Evolutionary conservation across 2,888 invertebrate genomes (phyloP).

Genomic region (Drosophila kokeensis): DNA sequence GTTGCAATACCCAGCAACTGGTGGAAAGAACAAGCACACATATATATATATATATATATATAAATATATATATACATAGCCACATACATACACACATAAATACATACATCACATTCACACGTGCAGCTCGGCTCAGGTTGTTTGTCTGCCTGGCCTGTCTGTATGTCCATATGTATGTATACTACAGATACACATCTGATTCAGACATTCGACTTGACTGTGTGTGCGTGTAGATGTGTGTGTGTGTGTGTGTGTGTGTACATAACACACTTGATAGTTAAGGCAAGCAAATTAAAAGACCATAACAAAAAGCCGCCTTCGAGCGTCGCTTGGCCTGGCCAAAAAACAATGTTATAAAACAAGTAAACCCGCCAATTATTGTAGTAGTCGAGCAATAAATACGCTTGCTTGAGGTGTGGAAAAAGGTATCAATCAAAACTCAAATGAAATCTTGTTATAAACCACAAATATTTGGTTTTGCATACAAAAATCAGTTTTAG

Average conservation of each 20-base stretch:
- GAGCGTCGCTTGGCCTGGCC: slow-evolving; percentile 38
- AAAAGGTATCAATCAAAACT: background rate
- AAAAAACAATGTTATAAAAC: slow-evolving; percentile 1
- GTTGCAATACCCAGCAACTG: slow-evolving; percentile 63
- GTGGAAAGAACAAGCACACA: slow-evolving; percentile 38
- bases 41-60: background rate
- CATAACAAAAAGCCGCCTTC: slow-evolving; percentile 53
- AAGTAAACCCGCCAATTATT: background rate
- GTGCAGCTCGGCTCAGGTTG: slow-evolving; percentile 33
- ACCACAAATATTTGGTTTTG: background rate
- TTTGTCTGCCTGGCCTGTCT: slow-evolving; percentile 1
- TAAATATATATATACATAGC: background rate
- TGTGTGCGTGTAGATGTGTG: slow-evolving; percentile 4
- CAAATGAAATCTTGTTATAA: background rate
- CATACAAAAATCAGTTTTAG: background rate
- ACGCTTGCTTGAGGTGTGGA: slow-evolving; percentile 18
- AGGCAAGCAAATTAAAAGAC: slow-evolving; percentile 73
- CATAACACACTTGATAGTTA: slow-evolving; percentile 66
- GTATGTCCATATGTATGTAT: background rate
- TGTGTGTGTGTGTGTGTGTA: slow-evolving; percentile 29
- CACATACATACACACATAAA: slow-evolving; percentile 8
- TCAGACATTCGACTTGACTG: slow-evolving; percentile 20
- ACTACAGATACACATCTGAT: slow-evolving; percentile 29
- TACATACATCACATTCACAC: slow-evolving; percentile 43
- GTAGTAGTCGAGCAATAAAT: slow-evolving; percentile 7